Evolutionary conservation across 2,888 invertebrate species (phyloP).

Genomic region (Phortica okadai): DNA sequence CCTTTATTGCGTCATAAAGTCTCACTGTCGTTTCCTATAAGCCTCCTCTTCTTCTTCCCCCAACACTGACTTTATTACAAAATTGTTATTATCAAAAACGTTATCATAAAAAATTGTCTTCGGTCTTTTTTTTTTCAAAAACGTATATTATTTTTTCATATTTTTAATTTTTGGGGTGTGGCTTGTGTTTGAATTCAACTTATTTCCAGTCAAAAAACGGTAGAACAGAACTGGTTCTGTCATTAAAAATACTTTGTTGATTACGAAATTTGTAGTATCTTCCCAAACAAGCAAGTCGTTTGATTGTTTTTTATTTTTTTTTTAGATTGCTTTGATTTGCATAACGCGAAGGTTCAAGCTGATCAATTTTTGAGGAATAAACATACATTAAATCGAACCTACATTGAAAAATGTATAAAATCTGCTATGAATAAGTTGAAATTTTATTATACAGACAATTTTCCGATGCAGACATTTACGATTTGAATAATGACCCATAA

Average conservation of each 20-base stretch:
- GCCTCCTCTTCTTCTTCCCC: not conserved
- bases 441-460: not conserved
- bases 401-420: too few species aligned
- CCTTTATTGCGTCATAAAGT: conserved; percentile 25
- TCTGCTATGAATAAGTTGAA: too few species aligned
- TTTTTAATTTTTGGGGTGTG: conserved; percentile 2
- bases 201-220: not conserved
- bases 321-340: not conserved
- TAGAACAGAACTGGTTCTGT: conserved; percentile 7
- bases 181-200: not conserved
- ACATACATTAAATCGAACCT: not conserved
- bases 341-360: not conserved
- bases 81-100: not conserved
- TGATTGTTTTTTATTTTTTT: not conserved
- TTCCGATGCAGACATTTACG: too few species aligned
- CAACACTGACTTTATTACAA: not conserved
- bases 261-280: not conserved
- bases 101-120: not conserved
- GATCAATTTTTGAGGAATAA: not conserved
- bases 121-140: not conserved
- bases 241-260: not conserved
- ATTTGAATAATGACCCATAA: not conserved
- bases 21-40: not conserved
- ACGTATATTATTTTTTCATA: not conserved
- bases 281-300: not conserved